Percentiles rank a stretch among this genome's conserved stretches.
Evolutionary conservation across 1,140 invertebrate genomes (phyloP).

Genomic region (Drosophila erecta): DNA sequence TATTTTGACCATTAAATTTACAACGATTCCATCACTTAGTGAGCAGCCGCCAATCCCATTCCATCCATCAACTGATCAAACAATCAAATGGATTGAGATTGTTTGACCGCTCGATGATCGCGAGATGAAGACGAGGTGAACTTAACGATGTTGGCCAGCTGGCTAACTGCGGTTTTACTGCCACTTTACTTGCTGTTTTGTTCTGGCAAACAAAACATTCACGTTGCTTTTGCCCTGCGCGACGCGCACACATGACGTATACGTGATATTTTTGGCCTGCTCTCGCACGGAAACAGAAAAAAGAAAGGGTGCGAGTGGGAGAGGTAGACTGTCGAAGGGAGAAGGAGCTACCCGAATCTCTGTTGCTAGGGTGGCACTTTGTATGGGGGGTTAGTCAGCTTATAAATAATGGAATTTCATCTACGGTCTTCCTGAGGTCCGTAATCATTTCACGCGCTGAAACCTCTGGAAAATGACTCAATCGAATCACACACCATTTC

Average conservation of each 20-base stretch:
- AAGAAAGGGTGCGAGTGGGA: background rate
- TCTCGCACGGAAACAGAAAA: background rate
- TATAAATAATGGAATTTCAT: conserved; percentile 49
- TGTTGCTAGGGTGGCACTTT: conserved; percentile 37
- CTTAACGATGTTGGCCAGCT: conserved; percentile 27
- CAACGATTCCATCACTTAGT: background rate
- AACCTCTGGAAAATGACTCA: conserved; percentile 23
- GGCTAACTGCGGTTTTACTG: conserved; percentile 32
- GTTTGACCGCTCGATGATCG: conserved; percentile 18
- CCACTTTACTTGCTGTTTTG: conserved; percentile 31
- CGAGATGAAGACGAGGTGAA: conserved; percentile 7
- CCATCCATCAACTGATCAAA: conserved; percentile 33
- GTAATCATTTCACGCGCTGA: conserved; percentile 8
- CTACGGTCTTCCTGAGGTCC: conserved; percentile 5
- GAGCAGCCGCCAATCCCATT: background rate
- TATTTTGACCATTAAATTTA: background rate
- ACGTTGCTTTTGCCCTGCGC: conserved; percentile 26
- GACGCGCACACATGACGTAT: conserved; percentile 41
- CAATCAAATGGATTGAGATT: conserved; percentile 14
- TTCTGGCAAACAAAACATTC: conserved; percentile 24
- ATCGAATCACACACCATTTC: conserved; percentile 21
- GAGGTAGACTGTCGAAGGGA: background rate
- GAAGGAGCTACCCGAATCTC: conserved; percentile 16
- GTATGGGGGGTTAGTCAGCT: conserved; percentile 38
- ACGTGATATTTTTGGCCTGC: conserved; percentile 45